A percentile compares a stretch with the other conserved stretches of the same genome.
phyloP scores from a whole-genome alignment of 2,888 invertebrate species.

The Therioaphis trifolii region DNA sequence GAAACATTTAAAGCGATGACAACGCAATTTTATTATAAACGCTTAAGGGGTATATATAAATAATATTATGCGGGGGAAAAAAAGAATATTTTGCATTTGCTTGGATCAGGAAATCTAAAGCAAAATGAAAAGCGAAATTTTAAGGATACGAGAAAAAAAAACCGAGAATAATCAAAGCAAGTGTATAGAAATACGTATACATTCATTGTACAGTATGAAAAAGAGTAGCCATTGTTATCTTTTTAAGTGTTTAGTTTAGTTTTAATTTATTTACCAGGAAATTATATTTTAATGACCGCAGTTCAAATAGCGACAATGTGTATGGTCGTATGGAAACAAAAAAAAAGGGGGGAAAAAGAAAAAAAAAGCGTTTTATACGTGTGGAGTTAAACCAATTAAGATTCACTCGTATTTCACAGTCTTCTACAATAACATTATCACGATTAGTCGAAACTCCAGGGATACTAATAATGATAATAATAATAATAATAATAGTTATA shows the following conservation, averaged over 20 bases:
- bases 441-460: no score
- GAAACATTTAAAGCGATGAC: slow-evolving; percentile 36
- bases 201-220: not conserved
- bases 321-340: not conserved
- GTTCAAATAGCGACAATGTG: not conserved
- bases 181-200: not conserved
- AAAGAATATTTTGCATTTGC: not conserved
- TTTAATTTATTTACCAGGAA: not conserved
- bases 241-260: not conserved
- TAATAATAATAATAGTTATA: no score
- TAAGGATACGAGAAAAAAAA: not conserved
- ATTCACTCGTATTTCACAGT: not conserved
- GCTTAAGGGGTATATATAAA: not conserved
- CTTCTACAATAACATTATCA: no score
- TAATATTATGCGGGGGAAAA: not conserved
- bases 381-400: not conserved
- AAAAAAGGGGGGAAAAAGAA: no score
- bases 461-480: no score
- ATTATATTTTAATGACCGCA: slow-evolving; percentile 22
- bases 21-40: slow-evolving; percentile 7
- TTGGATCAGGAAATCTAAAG: not conserved
- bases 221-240: not conserved
- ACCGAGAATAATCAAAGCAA: not conserved
- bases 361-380: not conserved
- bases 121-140: not conserved